Conservation (phyloP, 2,888 invertebrate species). For the Malthinus seriepunctatus region DNA sequence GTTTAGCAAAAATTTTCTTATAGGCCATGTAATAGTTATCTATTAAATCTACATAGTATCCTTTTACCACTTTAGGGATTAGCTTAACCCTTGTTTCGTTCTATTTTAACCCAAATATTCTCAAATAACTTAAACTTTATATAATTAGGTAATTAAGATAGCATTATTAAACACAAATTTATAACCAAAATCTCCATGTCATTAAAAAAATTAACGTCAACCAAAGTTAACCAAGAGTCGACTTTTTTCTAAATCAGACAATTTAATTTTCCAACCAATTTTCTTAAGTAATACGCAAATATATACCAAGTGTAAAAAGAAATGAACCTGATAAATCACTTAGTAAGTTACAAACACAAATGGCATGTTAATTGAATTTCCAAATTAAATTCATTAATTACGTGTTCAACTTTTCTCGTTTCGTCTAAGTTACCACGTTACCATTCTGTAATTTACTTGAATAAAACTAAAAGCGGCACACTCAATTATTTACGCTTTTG, state of each 20-base stretch:
- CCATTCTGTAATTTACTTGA: constrained; percentile 29
- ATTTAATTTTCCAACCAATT: background rate
- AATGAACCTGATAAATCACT: constrained; percentile 22
- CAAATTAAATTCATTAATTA: constrained; percentile 35
- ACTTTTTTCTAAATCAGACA: background rate
- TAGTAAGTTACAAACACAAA: constrained; percentile 27
- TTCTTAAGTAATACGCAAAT: background rate
- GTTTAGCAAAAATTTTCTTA: too few species aligned
- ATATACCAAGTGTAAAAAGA: constrained; percentile 8
- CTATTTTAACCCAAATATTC: background rate
- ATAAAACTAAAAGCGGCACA: constrained; percentile 15
- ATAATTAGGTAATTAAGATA: background rate
- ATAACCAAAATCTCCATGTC: background rate
- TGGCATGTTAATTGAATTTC: constrained; percentile 32
- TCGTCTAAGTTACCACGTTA: constrained; percentile 25
- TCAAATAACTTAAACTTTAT: background rate
- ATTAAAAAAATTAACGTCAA: background rate
- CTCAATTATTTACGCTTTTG: constrained; percentile 25
- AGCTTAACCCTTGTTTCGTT: too few species aligned
- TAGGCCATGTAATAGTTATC: too few species aligned
- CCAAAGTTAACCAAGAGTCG: background rate
- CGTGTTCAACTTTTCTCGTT: constrained; percentile 32
- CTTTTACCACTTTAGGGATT: too few species aligned
- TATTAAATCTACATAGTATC: too few species aligned
- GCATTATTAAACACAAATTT: background rate